phyloP scores from a whole-genome alignment of 2,113 vertebrate genomes.

The Orthonyx spaldingii region DNA sequence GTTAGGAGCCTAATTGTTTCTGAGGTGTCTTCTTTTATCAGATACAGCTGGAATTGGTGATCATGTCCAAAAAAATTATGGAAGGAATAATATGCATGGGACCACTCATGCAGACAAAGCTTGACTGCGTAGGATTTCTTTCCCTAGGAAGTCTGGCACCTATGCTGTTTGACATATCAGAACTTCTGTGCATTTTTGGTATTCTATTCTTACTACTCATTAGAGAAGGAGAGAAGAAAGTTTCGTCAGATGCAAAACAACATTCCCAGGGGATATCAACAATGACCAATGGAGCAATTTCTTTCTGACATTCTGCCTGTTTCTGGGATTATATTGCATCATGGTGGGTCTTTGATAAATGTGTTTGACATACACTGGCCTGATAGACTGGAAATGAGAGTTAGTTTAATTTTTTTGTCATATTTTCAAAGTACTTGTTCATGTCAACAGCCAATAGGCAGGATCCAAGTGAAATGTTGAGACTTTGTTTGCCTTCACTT shows the following conservation, averaged over 20 bases:
- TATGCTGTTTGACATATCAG: neutral
- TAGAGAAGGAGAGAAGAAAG: neutral
- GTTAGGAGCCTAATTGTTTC: neutral
- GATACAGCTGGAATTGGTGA: neutral
- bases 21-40: neutral
- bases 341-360: constrained; percentile 26
- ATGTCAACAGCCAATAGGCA: constrained; percentile 23
- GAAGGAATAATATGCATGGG: neutral
- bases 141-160: neutral
- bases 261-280: neutral
- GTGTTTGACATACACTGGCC: constrained; percentile 30
- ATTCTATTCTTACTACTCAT: neutral
- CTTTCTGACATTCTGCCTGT: neutral
- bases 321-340: constrained; percentile 17
- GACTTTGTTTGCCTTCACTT: constrained; percentile 30
- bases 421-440: constrained; percentile 60
- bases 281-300: neutral
- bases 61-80: neutral
- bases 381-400: constrained; percentile 33
- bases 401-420: constrained; percentile 12
- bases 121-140: neutral
- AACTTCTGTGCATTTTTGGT: neutral
- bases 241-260: neutral
- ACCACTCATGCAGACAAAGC: neutral
- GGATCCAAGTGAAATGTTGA: neutral